A percentile compares a stretch with the other conserved stretches of the same genome.
These are phyloP conservation scores for Phrynocephalus vlangalii DNA, from an alignment of 2,797 vertebrate genomes.

Conservation along the genomic window DNA sequence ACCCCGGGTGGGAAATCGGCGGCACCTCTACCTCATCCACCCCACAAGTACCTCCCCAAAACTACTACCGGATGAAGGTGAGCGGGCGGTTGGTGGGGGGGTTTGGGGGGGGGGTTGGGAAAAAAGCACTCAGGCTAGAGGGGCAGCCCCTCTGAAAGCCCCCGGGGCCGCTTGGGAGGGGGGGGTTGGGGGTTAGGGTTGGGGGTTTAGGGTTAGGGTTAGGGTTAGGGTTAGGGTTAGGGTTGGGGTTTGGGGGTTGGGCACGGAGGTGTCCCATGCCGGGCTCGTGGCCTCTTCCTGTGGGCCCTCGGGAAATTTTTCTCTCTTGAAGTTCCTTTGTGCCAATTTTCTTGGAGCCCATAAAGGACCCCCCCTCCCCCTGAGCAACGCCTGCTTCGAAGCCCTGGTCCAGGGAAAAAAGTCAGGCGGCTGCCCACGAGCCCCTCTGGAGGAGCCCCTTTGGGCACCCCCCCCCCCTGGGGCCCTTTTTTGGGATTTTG, in stretches of 20 bases:
- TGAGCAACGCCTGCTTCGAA: neutral
- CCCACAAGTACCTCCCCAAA: constrained; percentile 74
- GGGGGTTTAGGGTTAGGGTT: too few relatives aligned
- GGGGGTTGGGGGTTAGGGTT: too few relatives aligned
- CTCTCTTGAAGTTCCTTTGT: constrained; percentile 56
- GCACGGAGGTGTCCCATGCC: too few relatives aligned
- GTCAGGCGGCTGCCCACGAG: neutral
- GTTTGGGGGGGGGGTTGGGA: too few relatives aligned
- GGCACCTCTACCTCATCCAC: constrained; percentile 76
- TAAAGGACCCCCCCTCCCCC: constrained; percentile 49
- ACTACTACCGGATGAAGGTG: constrained; percentile 73
- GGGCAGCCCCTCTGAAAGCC: neutral
- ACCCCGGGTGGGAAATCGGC: constrained; percentile 79
- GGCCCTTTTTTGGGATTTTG: too few relatives aligned
- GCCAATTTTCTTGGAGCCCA: constrained; percentile 38
- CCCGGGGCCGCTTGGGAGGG: neutral
- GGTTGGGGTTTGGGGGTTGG: too few relatives aligned
- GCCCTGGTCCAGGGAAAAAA: neutral
- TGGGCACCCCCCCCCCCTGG: neutral
- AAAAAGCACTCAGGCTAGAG: too few relatives aligned
- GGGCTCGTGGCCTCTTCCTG: neutral
- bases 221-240: too few relatives aligned
- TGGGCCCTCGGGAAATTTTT: neutral
- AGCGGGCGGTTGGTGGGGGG: too few relatives aligned
- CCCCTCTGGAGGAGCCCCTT: neutral